Conservation (phyloP, 2,888 invertebrate genomes). For the Junonia oenone region DNA sequence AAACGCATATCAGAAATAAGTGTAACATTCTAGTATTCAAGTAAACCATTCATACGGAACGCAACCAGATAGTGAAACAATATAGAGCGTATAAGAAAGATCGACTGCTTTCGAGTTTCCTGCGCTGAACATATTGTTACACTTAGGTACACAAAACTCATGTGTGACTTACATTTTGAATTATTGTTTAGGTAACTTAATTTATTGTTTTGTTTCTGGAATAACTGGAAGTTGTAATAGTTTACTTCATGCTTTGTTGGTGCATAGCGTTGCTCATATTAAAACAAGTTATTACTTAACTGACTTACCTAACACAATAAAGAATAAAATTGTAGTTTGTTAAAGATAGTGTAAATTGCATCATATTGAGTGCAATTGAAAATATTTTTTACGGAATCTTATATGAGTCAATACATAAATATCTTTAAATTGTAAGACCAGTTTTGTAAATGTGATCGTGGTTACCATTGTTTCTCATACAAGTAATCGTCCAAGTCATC, state of each 20-base stretch:
- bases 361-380: too few species aligned
- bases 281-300: conserved; percentile 13
- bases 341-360: too few species aligned
- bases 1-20: conserved; percentile 26
- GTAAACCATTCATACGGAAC: conserved; percentile 54
- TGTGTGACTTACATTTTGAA: conserved; percentile 39
- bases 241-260: conserved; percentile 35
- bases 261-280: conserved; percentile 14
- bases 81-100: conserved; percentile 52
- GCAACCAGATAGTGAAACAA: conserved; percentile 57
- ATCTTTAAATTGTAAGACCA: conserved; percentile 34
- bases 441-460: conserved; percentile 48
- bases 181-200: conserved; percentile 29
- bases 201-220: conserved; percentile 31
- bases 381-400: not conserved
- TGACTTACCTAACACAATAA: not conserved
- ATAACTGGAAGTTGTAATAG: conserved; percentile 31
- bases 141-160: conserved; percentile 45
- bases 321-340: too few species aligned
- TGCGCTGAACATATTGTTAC: conserved; percentile 47
- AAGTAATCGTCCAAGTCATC: conserved; percentile 73
- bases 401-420: conserved; percentile 1
- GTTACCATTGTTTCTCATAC: conserved; percentile 68
- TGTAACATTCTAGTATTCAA: conserved; percentile 23
- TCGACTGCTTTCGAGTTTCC: conserved; percentile 48